phyloP scores from a whole-genome alignment of 1,140 invertebrate species.

The Bombus confusus region DNA sequence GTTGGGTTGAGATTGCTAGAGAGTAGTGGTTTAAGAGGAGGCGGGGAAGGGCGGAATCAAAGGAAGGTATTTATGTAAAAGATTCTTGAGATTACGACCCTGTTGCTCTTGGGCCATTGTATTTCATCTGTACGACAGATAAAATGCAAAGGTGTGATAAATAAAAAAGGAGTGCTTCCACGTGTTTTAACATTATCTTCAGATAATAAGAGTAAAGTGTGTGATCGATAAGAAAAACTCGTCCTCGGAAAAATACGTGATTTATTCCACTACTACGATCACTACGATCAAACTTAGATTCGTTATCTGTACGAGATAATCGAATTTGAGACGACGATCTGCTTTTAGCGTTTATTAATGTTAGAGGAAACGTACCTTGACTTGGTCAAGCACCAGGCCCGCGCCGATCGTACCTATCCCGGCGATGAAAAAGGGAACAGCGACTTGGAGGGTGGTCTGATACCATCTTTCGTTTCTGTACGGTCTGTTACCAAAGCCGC shows the following conservation, averaged over 20 bases:
- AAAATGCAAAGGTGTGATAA: constrained; percentile 34
- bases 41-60: too few species aligned
- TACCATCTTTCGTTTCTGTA: constrained; percentile 88
- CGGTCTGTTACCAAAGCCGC: constrained; percentile 50
- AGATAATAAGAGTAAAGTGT: constrained; percentile 16
- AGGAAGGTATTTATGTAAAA: constrained; percentile 8
- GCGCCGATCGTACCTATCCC: constrained; percentile 97
- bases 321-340: too few species aligned
- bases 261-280: neutral
- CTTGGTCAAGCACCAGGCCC: constrained; percentile 91
- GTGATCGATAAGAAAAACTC: constrained; percentile 17
- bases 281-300: neutral
- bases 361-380: constrained; percentile 85
- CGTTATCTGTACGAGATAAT: neutral
- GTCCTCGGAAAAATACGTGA: neutral
- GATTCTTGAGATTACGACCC: constrained; percentile 6
- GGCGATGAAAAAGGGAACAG: constrained; percentile 97
- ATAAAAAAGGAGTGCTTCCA: neutral
- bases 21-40: too few species aligned
- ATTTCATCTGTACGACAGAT: constrained; percentile 11
- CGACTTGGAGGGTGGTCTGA: constrained; percentile 91
- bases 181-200: constrained; percentile 31
- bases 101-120: neutral
- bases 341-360: neutral
- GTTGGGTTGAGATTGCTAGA: neutral